Evolutionary conservation across 2,888 invertebrate genomes (phyloP).

Genomic region (Neria commutata): DNA sequence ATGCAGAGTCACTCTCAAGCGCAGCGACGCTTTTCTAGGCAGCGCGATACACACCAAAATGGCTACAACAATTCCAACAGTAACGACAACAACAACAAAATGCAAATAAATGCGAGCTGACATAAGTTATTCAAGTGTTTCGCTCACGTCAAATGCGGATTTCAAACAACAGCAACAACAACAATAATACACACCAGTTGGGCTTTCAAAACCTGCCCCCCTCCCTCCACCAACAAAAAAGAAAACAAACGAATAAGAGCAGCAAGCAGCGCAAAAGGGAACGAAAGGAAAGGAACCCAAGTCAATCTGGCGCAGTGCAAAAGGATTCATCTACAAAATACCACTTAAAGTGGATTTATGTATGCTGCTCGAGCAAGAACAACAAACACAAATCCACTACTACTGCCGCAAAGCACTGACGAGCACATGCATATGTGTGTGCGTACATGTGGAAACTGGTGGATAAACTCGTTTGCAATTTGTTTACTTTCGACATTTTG

Average conservation of each 20-base stretch:
- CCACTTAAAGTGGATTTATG: slow-evolving; percentile 48
- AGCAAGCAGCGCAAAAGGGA: background rate
- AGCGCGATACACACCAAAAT: too few species aligned
- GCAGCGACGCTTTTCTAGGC: too few species aligned
- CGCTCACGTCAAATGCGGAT: slow-evolving; percentile 9
- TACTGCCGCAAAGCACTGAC: background rate
- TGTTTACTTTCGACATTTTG: slow-evolving; percentile 52
- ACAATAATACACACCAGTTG: background rate
- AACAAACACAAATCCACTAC: slow-evolving; percentile 12
- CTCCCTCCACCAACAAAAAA: background rate
- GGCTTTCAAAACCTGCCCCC: background rate
- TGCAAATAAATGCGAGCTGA: background rate
- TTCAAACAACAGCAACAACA: slow-evolving; percentile 4
- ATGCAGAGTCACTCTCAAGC: too few species aligned
- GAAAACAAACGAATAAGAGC: background rate
- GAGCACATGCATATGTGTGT: slow-evolving; percentile 17
- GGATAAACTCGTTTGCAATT: slow-evolving; percentile 49
- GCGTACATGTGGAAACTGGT: slow-evolving; percentile 22
- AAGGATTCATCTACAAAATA: slow-evolving; percentile 19
- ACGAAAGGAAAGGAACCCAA: background rate
- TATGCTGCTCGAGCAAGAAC: slow-evolving; percentile 2
- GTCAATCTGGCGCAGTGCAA: too few species aligned
- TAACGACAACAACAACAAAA: background rate
- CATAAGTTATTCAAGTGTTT: slow-evolving; percentile 13
- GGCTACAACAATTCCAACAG: slow-evolving; percentile 38